Conservation (phyloP, 2,888 invertebrate species). For the Nemotelus nigrinus region DNA sequence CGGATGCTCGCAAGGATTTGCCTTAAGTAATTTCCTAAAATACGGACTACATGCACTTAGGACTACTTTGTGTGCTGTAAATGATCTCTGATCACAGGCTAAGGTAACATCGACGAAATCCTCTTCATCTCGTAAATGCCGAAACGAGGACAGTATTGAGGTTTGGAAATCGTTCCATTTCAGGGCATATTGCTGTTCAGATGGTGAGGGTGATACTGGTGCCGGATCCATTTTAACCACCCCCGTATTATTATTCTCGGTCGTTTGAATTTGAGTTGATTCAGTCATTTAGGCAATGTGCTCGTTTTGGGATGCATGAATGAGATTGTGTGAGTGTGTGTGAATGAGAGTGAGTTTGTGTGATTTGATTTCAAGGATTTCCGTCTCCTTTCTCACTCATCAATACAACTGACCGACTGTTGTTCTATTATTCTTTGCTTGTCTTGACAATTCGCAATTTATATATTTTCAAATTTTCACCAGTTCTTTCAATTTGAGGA, state of each 20-base stretch:
- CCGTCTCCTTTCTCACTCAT: background rate
- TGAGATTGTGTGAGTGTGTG: background rate
- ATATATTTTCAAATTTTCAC: too few relatives aligned
- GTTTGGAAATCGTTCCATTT: constrained; percentile 96
- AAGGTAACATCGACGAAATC: constrained; percentile 94
- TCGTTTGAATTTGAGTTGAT: constrained; percentile 65
- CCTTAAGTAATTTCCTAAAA: constrained; percentile 86
- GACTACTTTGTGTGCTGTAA: constrained; percentile 90
- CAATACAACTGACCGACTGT: background rate
- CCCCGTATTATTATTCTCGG: constrained; percentile 65
- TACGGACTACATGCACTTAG: constrained; percentile 94
- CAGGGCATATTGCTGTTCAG: constrained; percentile 90
- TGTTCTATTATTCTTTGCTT: background rate
- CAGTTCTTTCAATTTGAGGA: background rate
- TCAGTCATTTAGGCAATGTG: constrained; percentile 62
- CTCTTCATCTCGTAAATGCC: constrained; percentile 87
- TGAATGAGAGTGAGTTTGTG: background rate
- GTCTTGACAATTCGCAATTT: background rate
- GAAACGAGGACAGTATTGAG: constrained; percentile 89
- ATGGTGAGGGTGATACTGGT: constrained; percentile 67
- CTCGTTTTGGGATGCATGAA: background rate
- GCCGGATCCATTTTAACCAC: constrained; percentile 66
- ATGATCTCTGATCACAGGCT: constrained; percentile 89
- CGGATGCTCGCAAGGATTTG: constrained; percentile 90
- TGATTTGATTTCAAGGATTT: background rate